Base-by-base conservation (phyloP, 2,113 vertebrate genomes). In the Clinocottus analis region DNA sequence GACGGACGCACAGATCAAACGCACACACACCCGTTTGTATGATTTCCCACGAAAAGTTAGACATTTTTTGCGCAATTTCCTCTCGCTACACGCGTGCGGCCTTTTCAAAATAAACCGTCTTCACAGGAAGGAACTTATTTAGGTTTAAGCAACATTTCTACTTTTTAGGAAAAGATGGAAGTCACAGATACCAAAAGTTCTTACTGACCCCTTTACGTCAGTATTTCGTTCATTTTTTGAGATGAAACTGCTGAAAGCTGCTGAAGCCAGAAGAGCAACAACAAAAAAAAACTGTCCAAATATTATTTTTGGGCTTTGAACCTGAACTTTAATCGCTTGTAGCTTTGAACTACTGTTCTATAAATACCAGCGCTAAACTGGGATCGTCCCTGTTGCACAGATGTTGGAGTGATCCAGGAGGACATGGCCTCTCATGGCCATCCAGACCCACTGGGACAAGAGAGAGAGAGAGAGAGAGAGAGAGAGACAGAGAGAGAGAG, bases 351-450 rank as follows among this genome's bases (percentile, higher is more conserved):
- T 72, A 72, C 53, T 45, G 61, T 67, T 62, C 12, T 64, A 61
- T n/a, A 58, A 61, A 71, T 21, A 45, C 39, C 13, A 45, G 33
- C 60, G 60, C 72, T 74, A 41, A 81, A 82, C 51, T 49, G 43
- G 67, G 77, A 80, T 23, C 2, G 13, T 73, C 35, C 55, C 72
- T 39, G 16, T 3, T 70, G 71, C 45, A 72, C 19, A 9, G 33
- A 43, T 12, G 49, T 51, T 11, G 21, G 59, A 79, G 67, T 31
- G 75, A 66, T 88, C 29, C 1, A 19, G 51, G 63, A 66, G 10
- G 59, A 74, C 77, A 61, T 80, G 72, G 69, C 76, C 77, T 77
- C 66, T 73, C 76, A 72, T 61, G 56, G 78, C 65, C 33, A 33
- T 75, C 72, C 37, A 23, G 45, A 21, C 2, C 53, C 62, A 80